These are phyloP conservation scores for Colistium nudipinnis DNA, from an alignment of 2,113 vertebrate genomes.

Conservation along the genomic window DNA sequence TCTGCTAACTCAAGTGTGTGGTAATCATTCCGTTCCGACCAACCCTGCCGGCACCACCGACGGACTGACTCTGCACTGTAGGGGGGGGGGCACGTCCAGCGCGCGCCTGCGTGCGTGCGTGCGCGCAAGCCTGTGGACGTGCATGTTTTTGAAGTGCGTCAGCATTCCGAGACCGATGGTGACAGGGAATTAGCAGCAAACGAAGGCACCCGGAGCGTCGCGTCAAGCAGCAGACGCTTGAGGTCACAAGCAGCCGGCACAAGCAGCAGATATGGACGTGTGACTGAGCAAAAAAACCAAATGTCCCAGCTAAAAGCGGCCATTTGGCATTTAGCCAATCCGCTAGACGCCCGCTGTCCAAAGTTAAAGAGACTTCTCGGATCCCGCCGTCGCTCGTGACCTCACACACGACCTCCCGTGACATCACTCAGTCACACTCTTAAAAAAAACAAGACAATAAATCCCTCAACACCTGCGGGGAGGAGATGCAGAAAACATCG, in stretches of 20 bases:
- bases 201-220: slow-evolving; percentile 58
- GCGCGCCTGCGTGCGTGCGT: slow-evolving; percentile 6
- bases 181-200: slow-evolving; percentile 70
- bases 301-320: background rate
- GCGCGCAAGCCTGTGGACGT: slow-evolving; percentile 1
- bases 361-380: slow-evolving; percentile 2
- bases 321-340: background rate
- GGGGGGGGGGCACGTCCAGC: slow-evolving; percentile 14
- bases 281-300: slow-evolving; percentile 26
- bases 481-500: slow-evolving; percentile 35
- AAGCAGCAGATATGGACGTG: slow-evolving; percentile 45
- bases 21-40: slow-evolving; percentile 75
- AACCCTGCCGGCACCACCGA: slow-evolving; percentile 57
- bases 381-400: background rate
- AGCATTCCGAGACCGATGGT: slow-evolving; percentile 51
- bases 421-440: slow-evolving; percentile 22
- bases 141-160: slow-evolving; percentile 30
- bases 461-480: slow-evolving; percentile 28
- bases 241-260: slow-evolving; percentile 63
- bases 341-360: background rate
- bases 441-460: slow-evolving; percentile 37
- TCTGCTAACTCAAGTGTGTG: slow-evolving; percentile 76
- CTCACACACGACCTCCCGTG: slow-evolving; percentile 21
- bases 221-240: slow-evolving; percentile 62
- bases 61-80: slow-evolving; percentile 40